Evolutionary conservation across 2,888 invertebrate genomes (phyloP).

Genomic region (Hipparchia sbordonii): DNA sequence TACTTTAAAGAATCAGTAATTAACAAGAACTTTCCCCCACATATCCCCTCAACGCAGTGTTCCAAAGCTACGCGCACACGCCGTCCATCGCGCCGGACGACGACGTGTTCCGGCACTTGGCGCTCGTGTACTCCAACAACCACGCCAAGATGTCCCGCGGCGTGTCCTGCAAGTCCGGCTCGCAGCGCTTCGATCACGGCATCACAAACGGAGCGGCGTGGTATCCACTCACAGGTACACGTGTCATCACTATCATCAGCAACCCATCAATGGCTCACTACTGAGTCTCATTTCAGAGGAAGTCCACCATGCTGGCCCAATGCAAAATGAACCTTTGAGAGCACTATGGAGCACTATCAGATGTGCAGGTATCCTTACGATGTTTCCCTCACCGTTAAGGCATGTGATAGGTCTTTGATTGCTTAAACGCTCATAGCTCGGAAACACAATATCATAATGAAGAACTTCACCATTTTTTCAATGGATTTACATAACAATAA

Average conservation of each 20-base stretch:
- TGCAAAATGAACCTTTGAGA: too few relatives aligned
- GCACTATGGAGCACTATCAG: too few relatives aligned
- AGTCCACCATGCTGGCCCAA: too few relatives aligned
- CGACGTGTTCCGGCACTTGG: slow-evolving; percentile 94
- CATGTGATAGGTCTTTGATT: too few relatives aligned
- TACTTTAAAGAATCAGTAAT: background rate
- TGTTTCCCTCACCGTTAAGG: too few relatives aligned
- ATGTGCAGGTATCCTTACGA: too few relatives aligned
- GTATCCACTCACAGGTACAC: slow-evolving; percentile 91
- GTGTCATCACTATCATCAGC: background rate
- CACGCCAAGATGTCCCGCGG: slow-evolving; percentile 95
- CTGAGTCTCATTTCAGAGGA: too few relatives aligned
- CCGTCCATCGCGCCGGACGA: slow-evolving; percentile 95
- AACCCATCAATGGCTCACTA: too few relatives aligned
- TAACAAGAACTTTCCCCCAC: slow-evolving; percentile 54
- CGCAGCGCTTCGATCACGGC: slow-evolving; percentile 91
- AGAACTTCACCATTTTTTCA: too few relatives aligned
- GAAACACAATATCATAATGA: too few relatives aligned
- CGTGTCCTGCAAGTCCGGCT: slow-evolving; percentile 89
- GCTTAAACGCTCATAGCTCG: too few relatives aligned
- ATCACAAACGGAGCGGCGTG: slow-evolving; percentile 97
- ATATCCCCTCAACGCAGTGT: slow-evolving; percentile 88
- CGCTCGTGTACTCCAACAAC: slow-evolving; percentile 92
- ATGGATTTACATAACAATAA: too few relatives aligned
- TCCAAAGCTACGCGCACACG: slow-evolving; percentile 91